Percentiles rank a stretch among this genome's conserved stretches.
Evolutionary conservation across 2,888 invertebrate species (phyloP).

Genomic region (Apodemia hepburni): DNA sequence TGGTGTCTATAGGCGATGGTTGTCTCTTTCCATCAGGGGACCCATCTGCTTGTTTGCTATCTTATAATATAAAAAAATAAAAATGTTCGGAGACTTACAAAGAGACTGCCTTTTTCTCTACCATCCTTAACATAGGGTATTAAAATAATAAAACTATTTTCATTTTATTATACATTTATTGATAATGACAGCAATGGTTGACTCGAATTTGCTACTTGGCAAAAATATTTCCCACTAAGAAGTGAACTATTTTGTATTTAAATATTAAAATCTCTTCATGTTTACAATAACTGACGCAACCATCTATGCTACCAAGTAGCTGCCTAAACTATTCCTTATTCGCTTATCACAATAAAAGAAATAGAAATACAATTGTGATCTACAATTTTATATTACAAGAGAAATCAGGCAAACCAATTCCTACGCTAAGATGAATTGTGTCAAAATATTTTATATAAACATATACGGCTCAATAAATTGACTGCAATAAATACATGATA

Average conservation of each 20-base stretch:
- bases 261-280: constrained; percentile 76
- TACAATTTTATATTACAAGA: constrained; percentile 52
- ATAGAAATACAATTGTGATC: constrained; percentile 67
- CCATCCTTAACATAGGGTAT: too few species aligned
- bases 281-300: constrained; percentile 64
- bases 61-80: too few species aligned
- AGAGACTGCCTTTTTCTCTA: too few species aligned
- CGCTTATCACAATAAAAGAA: constrained; percentile 63
- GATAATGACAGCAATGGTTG: constrained; percentile 79
- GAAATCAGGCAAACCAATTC: constrained; percentile 65
- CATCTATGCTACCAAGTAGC: constrained; percentile 71
- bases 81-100: too few species aligned
- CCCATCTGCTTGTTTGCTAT: too few species aligned
- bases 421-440: constrained; percentile 21
- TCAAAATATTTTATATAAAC: constrained; percentile 8
- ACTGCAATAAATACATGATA: constrained; percentile 68
- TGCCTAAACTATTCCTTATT: constrained; percentile 47
- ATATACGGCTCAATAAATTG: constrained; percentile 47
- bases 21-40: too few species aligned
- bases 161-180: constrained; percentile 77
- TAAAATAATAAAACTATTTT: constrained; percentile 31
- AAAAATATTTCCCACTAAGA: constrained; percentile 76
- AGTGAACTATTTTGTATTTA: constrained; percentile 73
- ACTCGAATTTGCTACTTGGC: constrained; percentile 78
- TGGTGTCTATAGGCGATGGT: too few species aligned